A percentile compares a stretch with the other conserved stretches of the same genome.
Evolutionary conservation across 1,140 invertebrate species (phyloP).

Genomic region (Drosophila novamexicana): DNA sequence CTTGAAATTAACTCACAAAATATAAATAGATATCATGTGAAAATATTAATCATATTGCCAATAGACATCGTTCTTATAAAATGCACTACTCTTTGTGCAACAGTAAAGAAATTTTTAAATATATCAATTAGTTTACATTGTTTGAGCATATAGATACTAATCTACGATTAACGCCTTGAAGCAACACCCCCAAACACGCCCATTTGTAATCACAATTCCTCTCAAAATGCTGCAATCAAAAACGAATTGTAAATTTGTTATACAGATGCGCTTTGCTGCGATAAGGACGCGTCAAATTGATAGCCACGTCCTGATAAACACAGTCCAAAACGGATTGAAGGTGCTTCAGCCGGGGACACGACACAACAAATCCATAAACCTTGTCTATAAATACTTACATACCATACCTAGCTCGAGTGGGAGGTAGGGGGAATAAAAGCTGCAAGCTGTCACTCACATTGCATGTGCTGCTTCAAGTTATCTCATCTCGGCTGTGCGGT

Average conservation of each 20-base stretch:
- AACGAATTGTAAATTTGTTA: constrained; percentile 1
- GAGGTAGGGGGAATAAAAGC: constrained; percentile 3
- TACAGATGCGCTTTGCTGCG: background rate
- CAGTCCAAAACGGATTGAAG: constrained; percentile 23
- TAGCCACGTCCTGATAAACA: constrained; percentile 5
- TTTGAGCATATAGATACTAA: too few species aligned
- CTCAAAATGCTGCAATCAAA: constrained; percentile 12
- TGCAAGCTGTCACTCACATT: constrained; percentile 37
- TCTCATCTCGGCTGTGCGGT: constrained; percentile 52
- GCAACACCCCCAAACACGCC: constrained; percentile 19
- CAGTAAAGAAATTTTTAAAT: too few species aligned
- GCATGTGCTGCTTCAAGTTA: constrained; percentile 57
- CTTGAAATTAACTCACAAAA: background rate
- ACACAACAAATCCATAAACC: constrained; percentile 62
- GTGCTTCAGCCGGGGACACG: constrained; percentile 25
- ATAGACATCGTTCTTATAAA: too few species aligned
- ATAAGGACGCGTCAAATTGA: constrained; percentile 13
- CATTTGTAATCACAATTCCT: constrained; percentile 1
- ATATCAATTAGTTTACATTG: too few species aligned
- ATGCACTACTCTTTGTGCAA: too few species aligned
- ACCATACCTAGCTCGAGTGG: constrained; percentile 12
- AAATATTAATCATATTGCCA: background rate
- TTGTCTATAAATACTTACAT: constrained; percentile 54
- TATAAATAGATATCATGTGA: background rate
- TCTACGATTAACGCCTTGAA: too few species aligned